Conservation (phyloP, 2,113 vertebrate species). For the Crotalus horridus region DNA sequence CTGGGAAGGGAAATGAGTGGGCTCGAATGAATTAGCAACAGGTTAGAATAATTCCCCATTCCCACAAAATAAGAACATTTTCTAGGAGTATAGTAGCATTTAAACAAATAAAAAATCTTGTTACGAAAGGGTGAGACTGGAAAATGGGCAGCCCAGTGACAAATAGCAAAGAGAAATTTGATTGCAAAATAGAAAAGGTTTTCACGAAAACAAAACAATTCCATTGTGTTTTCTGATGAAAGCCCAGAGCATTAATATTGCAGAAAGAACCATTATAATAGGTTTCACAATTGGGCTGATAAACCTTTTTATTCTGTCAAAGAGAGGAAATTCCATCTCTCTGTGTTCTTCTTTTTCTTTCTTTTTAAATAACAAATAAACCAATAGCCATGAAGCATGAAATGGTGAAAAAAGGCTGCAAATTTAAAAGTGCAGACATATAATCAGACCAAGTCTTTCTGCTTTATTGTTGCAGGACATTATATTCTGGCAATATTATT, state of each 20-base stretch:
- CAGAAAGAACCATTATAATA: constrained; percentile 34
- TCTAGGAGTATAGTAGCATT: constrained; percentile 47
- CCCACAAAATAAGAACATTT: constrained; percentile 43
- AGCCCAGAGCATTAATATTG: constrained; percentile 47
- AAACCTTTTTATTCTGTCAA: constrained; percentile 36
- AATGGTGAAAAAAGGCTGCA: constrained; percentile 16
- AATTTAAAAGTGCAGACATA: constrained; percentile 24
- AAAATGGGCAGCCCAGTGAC: constrained; percentile 50
- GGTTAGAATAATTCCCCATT: constrained; percentile 46
- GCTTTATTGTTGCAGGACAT: constrained; percentile 13
- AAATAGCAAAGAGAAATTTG: constrained; percentile 46
- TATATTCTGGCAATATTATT: constrained; percentile 13
- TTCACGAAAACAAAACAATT: constrained; percentile 59
- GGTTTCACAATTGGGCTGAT: constrained; percentile 36
- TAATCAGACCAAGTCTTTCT: background rate
- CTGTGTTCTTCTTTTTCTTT: background rate
- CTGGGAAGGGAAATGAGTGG: constrained; percentile 46
- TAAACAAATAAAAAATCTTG: constrained; percentile 38
- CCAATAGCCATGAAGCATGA: constrained; percentile 20
- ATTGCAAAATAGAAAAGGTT: constrained; percentile 59
- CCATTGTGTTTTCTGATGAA: constrained; percentile 46
- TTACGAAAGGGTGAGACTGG: constrained; percentile 38
- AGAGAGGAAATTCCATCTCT: constrained; percentile 35
- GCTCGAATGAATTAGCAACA: constrained; percentile 60
- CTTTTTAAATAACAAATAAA: constrained; percentile 1